phyloP scores from a whole-genome alignment of 2,113 vertebrate species.

The Heloderma charlesbogerti region DNA sequence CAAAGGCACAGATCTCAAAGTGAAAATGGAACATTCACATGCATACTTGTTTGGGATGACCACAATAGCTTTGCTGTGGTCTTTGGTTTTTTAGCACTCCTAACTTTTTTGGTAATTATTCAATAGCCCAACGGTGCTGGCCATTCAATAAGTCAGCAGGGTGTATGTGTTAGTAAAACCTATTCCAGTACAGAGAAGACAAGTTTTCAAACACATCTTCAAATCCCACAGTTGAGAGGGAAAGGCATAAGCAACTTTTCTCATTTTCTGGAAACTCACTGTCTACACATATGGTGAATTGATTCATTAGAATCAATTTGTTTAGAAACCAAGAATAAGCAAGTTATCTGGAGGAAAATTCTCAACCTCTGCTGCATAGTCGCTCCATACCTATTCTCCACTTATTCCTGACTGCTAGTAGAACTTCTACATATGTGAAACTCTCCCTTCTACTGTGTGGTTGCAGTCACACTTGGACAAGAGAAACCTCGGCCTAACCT shows the following conservation, averaged over 20 bases:
- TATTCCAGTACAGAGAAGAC: constrained; percentile 52
- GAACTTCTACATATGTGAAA: not conserved
- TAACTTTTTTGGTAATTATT: not conserved
- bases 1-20: not conserved
- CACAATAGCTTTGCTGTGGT: not conserved
- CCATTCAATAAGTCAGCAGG: constrained; percentile 36
- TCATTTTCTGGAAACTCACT: not conserved
- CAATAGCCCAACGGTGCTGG: not conserved
- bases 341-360: not conserved
- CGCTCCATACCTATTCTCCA: not conserved
- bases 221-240: constrained; percentile 64
- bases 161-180: constrained; percentile 17
- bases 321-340: not conserved
- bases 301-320: not conserved
- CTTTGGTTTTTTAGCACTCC: not conserved
- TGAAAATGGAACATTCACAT: not conserved
- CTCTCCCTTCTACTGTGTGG: not conserved
- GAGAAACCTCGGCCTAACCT: not conserved
- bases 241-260: constrained; percentile 47
- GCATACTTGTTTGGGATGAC: not conserved
- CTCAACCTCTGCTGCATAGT: not conserved
- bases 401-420: not conserved
- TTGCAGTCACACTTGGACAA: not conserved
- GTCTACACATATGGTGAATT: not conserved
- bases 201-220: constrained; percentile 27